Evolutionary conservation across 2,113 vertebrate species (phyloP).

Genomic region (Polyodon spathula): DNA sequence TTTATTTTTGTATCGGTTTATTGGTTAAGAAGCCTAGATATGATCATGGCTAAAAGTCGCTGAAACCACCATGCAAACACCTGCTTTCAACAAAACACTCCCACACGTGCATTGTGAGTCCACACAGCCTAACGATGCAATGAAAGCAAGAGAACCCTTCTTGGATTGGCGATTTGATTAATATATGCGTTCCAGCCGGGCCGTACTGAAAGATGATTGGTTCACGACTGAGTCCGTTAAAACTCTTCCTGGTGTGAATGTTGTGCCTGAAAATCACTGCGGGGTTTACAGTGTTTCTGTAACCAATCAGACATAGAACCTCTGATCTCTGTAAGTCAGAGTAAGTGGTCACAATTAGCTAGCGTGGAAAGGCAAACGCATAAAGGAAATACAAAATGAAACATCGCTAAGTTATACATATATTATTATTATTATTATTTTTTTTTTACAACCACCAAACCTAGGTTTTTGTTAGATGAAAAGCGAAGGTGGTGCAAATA

Average conservation of each 20-base stretch:
- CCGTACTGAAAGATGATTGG: neutral
- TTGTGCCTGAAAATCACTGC: neutral
- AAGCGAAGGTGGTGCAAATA: too few relatives aligned
- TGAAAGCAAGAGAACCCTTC: neutral
- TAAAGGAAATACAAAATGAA: too few relatives aligned
- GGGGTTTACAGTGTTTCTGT: neutral
- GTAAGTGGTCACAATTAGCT: too few relatives aligned
- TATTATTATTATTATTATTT: too few relatives aligned
- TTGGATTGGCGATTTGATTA: neutral
- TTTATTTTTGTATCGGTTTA: too few relatives aligned
- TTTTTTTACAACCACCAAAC: too few relatives aligned
- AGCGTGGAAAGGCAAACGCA: too few relatives aligned
- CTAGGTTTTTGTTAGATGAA: too few relatives aligned
- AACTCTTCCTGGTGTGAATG: neutral
- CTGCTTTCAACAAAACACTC: neutral
- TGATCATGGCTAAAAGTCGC: too few relatives aligned
- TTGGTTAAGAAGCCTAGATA: too few relatives aligned
- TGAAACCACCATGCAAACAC: neutral
- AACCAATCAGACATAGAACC: neutral
- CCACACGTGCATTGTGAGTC: conserved; percentile 10
- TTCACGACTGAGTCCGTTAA: neutral
- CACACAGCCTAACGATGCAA: neutral
- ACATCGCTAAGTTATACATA: too few relatives aligned
- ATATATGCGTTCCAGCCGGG: neutral
- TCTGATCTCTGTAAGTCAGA: too few relatives aligned